Base-by-base conservation (phyloP, 37 sponge, comb jelly and placozoan species). In the Petrosia ficiformis region DNA sequence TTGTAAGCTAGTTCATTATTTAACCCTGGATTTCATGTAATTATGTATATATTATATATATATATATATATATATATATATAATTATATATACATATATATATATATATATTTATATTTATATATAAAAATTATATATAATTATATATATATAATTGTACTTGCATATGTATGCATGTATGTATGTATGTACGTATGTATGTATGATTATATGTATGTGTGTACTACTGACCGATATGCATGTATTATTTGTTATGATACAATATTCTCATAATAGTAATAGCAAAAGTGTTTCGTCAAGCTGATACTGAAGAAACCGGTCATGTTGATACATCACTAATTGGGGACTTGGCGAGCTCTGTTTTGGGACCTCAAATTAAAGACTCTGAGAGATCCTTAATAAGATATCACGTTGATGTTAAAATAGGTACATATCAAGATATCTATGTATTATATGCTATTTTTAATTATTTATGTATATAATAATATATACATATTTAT, bases 241-340 rank as follows among this genome's bases (percentile, higher is more conserved):
- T n/a, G 14, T 48, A 48, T 19, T 8, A 14, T 8, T 14, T 48
- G 14, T 48, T 14, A 8, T 14, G 8, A 59, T 71, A 4, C 26
- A 34, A 67, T 56, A n/a, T 6, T 71, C 11, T 41, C 33, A 11
- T 61, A 57, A 1, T 57, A 90, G 97, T 89, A 11, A 85, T 97
- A 35, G 90, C 94, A 60, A 97, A 97, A 44, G 92, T 90, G 57
- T 97, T 93, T 60, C 82, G 89, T 25, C 80, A 85, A 59, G 94
- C 86, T 11, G 94, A 97, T 69, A 84, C 80, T 0, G 94, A 97
- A 42, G 94, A 97, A 43, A 67, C 80, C 21, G 97, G 97, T 30
- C 67, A 59, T 28, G 83, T 97, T 38, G 89, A 87, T 52, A 60
- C 86, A 26, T 64, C 68, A 39, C 58, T 81, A 8, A 84, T 95